Percentiles rank a stretch among this genome's conserved stretches.
These are phyloP conservation scores for Eriosoma lanigerum DNA, from an alignment of 1,140 invertebrate genomes.

Conservation along the genomic window DNA sequence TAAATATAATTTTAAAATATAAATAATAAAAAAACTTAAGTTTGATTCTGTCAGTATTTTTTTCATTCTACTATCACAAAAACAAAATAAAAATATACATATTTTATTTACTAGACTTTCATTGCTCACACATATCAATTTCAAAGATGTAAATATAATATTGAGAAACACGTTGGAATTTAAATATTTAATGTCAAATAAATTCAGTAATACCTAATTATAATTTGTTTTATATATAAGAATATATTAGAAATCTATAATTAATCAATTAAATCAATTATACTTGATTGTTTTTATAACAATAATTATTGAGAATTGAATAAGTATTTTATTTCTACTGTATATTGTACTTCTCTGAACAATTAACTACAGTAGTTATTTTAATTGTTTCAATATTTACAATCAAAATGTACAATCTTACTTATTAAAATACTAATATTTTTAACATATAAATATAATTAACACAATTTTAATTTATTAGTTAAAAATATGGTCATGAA, in stretches of 20 bases:
- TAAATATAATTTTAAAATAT: too few species aligned
- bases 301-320: background rate
- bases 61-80: too few species aligned
- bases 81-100: too few species aligned
- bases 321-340: background rate
- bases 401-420: conserved; percentile 14
- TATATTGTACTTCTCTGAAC: background rate
- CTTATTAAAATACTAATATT: conserved; percentile 35
- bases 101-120: too few species aligned
- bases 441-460: conserved; percentile 22
- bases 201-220: background rate
- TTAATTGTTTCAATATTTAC: conserved; percentile 26
- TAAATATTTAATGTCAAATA: background rate
- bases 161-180: background rate
- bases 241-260: background rate
- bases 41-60: too few species aligned
- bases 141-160: too few species aligned
- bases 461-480: conserved; percentile 29
- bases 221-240: background rate
- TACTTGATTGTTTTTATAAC: conserved; percentile 13
- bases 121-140: background rate
- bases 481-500: conserved; percentile 11
- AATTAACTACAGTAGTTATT: conserved; percentile 11
- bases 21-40: too few species aligned
- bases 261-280: background rate